These are phyloP conservation scores for Drosophila sproati DNA, from an alignment of 1,140 invertebrate genomes.

Conservation along the genomic window DNA sequence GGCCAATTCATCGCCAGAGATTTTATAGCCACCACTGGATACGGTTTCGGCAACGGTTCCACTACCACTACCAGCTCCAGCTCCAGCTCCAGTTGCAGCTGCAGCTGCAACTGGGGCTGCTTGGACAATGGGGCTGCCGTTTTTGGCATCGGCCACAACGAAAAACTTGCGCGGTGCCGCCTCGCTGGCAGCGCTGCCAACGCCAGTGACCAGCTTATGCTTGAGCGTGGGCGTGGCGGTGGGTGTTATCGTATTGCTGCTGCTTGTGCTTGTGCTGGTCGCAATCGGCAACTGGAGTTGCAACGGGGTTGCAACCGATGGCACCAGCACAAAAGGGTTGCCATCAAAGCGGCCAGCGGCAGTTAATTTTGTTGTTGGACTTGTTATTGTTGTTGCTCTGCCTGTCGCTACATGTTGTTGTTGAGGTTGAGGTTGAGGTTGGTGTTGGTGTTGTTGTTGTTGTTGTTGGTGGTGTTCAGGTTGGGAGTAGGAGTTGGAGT, in stretches of 20 bases:
- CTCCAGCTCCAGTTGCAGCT: neutral
- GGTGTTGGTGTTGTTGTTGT: constrained; percentile 20
- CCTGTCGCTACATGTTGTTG: constrained; percentile 16
- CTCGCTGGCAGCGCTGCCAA: constrained; percentile 24
- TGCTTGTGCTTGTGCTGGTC: neutral
- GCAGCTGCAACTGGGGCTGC: neutral
- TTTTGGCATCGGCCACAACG: constrained; percentile 41
- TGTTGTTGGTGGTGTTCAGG: constrained; percentile 47
- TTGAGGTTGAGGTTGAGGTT: neutral
- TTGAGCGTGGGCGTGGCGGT: constrained; percentile 48
- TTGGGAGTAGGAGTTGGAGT: constrained; percentile 37
- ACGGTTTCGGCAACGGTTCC: too few species aligned
- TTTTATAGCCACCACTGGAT: constrained; percentile 3
- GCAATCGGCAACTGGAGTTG: constrained; percentile 7
- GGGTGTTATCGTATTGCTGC: constrained; percentile 11
- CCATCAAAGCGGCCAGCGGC: constrained; percentile 14
- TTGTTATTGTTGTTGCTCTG: constrained; percentile 24
- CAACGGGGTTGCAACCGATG: constrained; percentile 4
- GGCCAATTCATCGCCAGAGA: constrained; percentile 10
- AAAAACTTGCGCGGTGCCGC: constrained; percentile 49
- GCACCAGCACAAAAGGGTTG: constrained; percentile 30
- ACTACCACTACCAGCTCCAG: neutral
- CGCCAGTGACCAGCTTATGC: constrained; percentile 51
- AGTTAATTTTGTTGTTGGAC: constrained; percentile 23
- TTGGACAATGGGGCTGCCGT: constrained; percentile 10